A percentile compares a stretch with the other conserved stretches of the same genome.
phyloP scores from a whole-genome alignment of 1,140 invertebrate species.

The Acromyrmex echinatior region DNA sequence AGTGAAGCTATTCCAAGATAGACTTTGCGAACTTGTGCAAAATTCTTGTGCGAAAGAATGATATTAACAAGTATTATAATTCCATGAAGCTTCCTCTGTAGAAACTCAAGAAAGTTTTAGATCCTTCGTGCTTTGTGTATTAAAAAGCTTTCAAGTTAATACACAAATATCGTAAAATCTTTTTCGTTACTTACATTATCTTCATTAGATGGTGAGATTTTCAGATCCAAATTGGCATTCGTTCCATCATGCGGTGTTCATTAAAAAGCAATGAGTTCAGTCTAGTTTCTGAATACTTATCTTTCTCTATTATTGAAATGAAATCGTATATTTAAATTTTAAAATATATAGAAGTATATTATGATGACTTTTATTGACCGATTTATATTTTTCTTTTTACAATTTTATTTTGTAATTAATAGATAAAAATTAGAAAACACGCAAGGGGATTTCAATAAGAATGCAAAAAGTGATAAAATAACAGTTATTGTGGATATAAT shows the following conservation, averaged over 20 bases:
- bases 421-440: neutral
- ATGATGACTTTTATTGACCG: neutral
- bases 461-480: neutral
- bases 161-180: constrained; percentile 34
- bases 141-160: constrained; percentile 51
- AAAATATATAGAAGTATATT: neutral
- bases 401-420: neutral
- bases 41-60: neutral
- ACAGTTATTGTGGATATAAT: neutral
- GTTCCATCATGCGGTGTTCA: neutral
- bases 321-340: neutral
- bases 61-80: constrained; percentile 33
- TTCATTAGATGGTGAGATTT: constrained; percentile 9
- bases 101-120: constrained; percentile 30
- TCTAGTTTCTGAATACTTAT: constrained; percentile 20
- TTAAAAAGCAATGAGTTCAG: constrained; percentile 8
- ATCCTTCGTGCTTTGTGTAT: constrained; percentile 18
- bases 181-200: neutral
- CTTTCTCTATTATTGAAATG: neutral
- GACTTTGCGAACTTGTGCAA: constrained; percentile 21
- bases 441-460: neutral
- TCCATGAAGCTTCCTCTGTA: constrained; percentile 7
- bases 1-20: constrained; percentile 5
- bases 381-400: constrained; percentile 9
- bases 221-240: constrained; percentile 26